Evolutionary conservation across 2,797 vertebrate species (phyloP), one percentile per base, ranked within the genome.

Genomic region (Balearica regulorum): DNA sequence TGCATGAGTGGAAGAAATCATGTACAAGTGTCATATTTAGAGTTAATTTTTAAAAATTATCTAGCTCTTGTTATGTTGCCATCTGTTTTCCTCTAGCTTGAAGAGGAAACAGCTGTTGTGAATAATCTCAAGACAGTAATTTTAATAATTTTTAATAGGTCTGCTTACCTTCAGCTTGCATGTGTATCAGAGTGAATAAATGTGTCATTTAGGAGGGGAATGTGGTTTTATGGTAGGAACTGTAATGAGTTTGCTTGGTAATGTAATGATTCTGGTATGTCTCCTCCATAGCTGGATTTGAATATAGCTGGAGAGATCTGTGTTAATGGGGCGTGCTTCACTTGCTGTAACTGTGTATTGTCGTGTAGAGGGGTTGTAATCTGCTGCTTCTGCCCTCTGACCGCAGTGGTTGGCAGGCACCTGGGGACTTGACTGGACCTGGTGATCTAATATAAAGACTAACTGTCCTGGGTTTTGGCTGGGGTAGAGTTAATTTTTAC

Each of bases 41-140:
- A 89, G 91, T 91, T 93, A 86, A 93, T 91, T 87, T 93, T 90
- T 55, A 19, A 79, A 73, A 96, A 97, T 96, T 92, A 91, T 92
- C 82, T 91, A 89, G 91, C 83, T 91, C 96, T 95, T 97, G 77
- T 94, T 97, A 57, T 87, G 60, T 79, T 97, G 78, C 94, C 96
- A 95, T 97, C 96, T 97, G 96, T 97, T 96, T 96, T 96, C 69
- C 72, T 91, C 78, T 93, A 95, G 83, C 83, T 90, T 97, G 92
- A 95, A 97, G 91, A 94, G 93, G 96, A 93, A 95, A 55, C 95
- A 94, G 94, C 87, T 96, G 95, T 94, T 95, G 91, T 90, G 96
- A 96, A 90, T 96, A 93, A 95, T 94, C 76, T 94, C 93, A 87
- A 95, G 82, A 76, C 60, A 82, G 77, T 91, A 49, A 91, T 93